Evolutionary conservation across 2,797 vertebrate species (phyloP), one percentile per base, ranked within the genome.

Genomic region (Enteromius thamalakanensis): DNA sequence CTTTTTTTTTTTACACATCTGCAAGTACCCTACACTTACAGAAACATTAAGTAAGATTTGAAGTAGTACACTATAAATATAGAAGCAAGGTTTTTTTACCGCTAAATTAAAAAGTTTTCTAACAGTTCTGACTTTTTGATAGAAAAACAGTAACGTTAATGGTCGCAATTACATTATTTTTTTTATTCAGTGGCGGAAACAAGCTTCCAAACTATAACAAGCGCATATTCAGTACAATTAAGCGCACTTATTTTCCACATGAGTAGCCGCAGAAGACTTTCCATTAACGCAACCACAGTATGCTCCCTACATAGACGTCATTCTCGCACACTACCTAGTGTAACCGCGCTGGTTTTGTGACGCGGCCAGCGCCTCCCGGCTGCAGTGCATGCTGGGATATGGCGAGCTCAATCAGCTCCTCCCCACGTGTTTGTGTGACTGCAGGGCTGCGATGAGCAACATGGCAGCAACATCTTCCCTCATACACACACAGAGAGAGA

Each of bases 351-450:
- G 4, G 17, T 6, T 32, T 19, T 6, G 40, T 71, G 67, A 80
- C 79, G 79, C 68, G 17, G 1, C 19, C 14, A 3, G 78, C 2
- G 19, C 7, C 51, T 11, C 70, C 12, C 1, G 2, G 5, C 34
- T 51, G 81, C 74, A 7, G 26, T 83, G 81, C 64, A 77, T 69
- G 23, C 12, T 77, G 81, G 81, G 81, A 77, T 19, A 68, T 45
- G 34, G 62, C 1, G 11, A 15, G 45, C n/a, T 8, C 60, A 7
- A 26, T 58, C 72, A 19, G 78, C 85, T 89, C 85, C 86, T 82
- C 83, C 88, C 86, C 88, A 89, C 88, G 88, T 89, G 88, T 80
- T 65, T 76, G 76, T 26, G n/a, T 47, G 76, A 49, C 79, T 69
- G 65, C 40, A 80, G 80, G 26, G 15, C 74, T 77, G 74, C 68